Conservation (phyloP, 2,113 vertebrate genomes). For the Delphinapterus leucas region DNA sequence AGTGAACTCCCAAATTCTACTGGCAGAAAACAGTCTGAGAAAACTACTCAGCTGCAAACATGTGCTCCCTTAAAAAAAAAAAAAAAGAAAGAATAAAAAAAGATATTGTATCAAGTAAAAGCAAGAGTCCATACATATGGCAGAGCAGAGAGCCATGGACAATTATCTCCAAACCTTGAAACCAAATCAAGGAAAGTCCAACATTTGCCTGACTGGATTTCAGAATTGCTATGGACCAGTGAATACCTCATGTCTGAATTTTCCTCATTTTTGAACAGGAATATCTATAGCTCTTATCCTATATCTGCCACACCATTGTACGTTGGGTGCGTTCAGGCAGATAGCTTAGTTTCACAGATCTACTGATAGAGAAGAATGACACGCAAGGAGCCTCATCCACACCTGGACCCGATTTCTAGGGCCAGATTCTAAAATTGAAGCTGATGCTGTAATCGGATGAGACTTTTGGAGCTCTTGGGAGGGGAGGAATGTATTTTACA, state of each 20-base stretch:
- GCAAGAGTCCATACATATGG: too few relatives aligned
- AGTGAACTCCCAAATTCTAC: not conserved
- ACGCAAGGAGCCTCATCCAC: not conserved
- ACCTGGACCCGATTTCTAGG: not conserved
- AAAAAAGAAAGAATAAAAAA: not conserved
- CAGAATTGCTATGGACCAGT: not conserved
- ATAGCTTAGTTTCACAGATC: not conserved
- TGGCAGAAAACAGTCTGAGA: not conserved
- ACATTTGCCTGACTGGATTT: not conserved
- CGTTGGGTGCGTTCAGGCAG: not conserved
- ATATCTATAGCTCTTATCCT: not conserved
- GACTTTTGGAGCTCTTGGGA: not conserved
- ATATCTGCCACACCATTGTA: not conserved
- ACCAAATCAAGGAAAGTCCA: too few relatives aligned
- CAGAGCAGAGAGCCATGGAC: too few relatives aligned
- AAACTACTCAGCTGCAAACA: not conserved
- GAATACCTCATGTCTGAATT: not conserved
- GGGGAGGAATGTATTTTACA: accelerated
- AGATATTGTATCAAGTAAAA: not conserved
- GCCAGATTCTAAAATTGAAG: not conserved
- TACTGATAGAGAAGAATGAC: not conserved
- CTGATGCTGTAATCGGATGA: not conserved
- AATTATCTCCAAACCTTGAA: not conserved
- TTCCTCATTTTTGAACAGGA: too few relatives aligned
- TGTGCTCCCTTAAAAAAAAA: not conserved